phyloP scores from a whole-genome alignment of 2,797 vertebrate species.

The Sebastes minor region DNA sequence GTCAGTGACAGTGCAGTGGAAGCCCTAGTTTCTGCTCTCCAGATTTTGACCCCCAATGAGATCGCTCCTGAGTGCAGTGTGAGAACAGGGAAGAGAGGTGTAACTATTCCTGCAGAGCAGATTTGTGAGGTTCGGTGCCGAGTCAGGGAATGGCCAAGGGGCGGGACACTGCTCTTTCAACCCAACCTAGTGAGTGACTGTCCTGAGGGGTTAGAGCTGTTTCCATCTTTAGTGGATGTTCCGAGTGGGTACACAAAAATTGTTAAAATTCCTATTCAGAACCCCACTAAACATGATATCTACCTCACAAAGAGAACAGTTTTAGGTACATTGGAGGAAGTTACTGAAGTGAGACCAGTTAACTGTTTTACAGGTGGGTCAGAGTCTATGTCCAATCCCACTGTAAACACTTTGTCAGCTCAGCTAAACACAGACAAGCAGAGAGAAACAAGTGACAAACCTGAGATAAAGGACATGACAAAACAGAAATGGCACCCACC shows the following conservation, averaged over 20 bases:
- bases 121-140: constrained; percentile 20
- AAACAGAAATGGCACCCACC: no score
- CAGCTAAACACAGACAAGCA: neutral
- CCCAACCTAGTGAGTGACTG: neutral
- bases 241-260: neutral
- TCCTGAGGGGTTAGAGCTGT: no score
- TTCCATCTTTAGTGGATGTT: no score
- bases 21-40: constrained; percentile 4
- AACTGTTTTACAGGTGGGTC: neutral
- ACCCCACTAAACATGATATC: constrained; percentile 6
- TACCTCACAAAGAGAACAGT: constrained; percentile 6
- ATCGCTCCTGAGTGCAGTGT: neutral
- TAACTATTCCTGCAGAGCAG: neutral
- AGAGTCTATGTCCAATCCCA: neutral
- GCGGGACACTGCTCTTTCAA: constrained; percentile 17
- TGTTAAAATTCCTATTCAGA: constrained; percentile 11
- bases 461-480: no score
- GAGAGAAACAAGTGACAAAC: neutral
- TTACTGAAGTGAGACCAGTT: constrained; percentile 5
- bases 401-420: neutral
- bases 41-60: neutral
- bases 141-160: constrained; percentile 5
- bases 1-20: neutral
- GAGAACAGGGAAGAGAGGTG: neutral
- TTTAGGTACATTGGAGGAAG: neutral